These are phyloP conservation scores for Irena cyanogastra DNA, from an alignment of 2,113 vertebrate species.

Conservation along the genomic window DNA sequence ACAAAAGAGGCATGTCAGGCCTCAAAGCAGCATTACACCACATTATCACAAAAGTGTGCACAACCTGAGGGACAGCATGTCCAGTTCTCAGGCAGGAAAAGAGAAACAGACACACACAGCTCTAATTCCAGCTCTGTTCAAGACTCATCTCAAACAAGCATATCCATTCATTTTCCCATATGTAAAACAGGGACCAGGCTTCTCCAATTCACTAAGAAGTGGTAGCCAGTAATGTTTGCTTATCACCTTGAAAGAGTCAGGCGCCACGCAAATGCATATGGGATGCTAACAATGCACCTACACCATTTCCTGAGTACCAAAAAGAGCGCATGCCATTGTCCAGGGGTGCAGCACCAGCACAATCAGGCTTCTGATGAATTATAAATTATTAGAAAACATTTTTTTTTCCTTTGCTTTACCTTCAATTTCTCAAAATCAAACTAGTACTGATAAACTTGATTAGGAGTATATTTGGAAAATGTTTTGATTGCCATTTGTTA, in stretches of 20 bases:
- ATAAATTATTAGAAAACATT: slow-evolving; percentile 41
- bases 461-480: slow-evolving; percentile 56
- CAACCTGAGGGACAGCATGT: rapidly evolving
- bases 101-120: background rate
- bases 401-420: background rate
- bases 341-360: background rate
- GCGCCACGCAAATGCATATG: rapidly evolving
- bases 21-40: background rate
- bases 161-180: background rate
- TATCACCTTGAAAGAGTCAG: background rate
- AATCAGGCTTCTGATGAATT: background rate
- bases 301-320: background rate
- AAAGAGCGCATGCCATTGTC: background rate
- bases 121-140: background rate
- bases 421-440: slow-evolving; percentile 52
- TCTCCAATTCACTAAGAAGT: background rate
- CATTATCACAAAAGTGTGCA: rapidly evolving
- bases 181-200: background rate
- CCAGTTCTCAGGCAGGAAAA: background rate
- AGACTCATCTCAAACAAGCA: background rate
- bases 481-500: slow-evolving; percentile 46
- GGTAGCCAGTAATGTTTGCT: background rate
- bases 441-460: slow-evolving; percentile 40
- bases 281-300: background rate
- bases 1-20: background rate